These are phyloP conservation scores for Vidua macroura DNA, from an alignment of 2,113 vertebrate species.

Conservation along the genomic window DNA sequence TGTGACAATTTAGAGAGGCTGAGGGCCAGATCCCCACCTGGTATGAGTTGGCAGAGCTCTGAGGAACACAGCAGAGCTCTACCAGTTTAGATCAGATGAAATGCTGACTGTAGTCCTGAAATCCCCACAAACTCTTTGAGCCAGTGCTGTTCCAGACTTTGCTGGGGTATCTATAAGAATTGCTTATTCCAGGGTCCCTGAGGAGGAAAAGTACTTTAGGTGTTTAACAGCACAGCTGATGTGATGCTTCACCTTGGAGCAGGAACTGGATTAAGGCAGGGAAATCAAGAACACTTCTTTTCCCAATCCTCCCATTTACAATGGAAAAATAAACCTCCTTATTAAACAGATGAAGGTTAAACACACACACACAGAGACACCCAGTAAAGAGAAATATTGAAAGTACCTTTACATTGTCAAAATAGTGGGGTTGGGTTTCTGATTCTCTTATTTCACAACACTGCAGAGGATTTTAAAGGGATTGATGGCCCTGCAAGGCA, in stretches of 20 bases:
- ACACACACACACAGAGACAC: not conserved
- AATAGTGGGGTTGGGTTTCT: not conserved
- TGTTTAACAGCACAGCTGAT: not conserved
- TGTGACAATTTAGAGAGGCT: not conserved
- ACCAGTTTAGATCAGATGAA: not conserved
- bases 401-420: conserved; percentile 11
- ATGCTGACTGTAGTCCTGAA: not conserved
- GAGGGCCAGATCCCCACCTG: conserved; percentile 18
- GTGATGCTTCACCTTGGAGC: not conserved
- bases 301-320: not conserved
- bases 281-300: not conserved
- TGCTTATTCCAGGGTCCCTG: not conserved
- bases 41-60: not conserved
- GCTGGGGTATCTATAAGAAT: not conserved
- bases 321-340: not conserved
- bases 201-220: not conserved
- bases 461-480: not conserved
- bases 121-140: not conserved
- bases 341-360: not conserved
- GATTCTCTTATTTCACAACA: conserved; percentile 29
- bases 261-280: not conserved
- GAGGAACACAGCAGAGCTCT: not conserved
- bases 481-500: conserved; percentile 2
- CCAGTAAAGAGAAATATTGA: conserved; percentile 16
- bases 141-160: not conserved